Evolutionary conservation across 2,797 vertebrate species (phyloP), one percentile per base, ranked within the genome.

Genomic region (Phataginus tricuspis): DNA sequence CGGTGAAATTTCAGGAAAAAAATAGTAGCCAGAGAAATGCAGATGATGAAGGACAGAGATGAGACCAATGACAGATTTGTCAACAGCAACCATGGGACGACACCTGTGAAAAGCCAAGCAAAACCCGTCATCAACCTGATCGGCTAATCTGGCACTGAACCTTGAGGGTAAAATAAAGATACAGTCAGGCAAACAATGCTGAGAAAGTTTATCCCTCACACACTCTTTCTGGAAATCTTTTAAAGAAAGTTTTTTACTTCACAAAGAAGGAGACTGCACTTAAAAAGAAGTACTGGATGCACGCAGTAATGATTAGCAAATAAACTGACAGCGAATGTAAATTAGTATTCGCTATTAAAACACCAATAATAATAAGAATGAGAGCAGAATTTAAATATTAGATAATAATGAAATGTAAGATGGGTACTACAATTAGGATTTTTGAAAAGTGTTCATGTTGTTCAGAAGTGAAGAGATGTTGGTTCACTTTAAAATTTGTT

Each of bases 31-130:
- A 74, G 66, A 91, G 23, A 78, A 82, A 92, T 75, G 53, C 49
- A 91, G 29, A 55, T 59, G 94, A 49, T 55, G 79, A 86, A 90
- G 29, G 39, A 53, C 31, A 72, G 86, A 77, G 93, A 75, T 69
- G 74, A 82, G 45, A 61, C n/a, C 2, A 34, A 53, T 5, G 90
- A 59, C 29, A 90, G 49, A 49, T 39, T 74, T 93, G 34, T 63
- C 59, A 84, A 71, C 25, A 91, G 45, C 53, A 86, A 21, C 39
- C 78, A 74, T 71, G 69, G 19, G 31, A 69, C 23, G n/a, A 91
- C 0, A 15, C 13, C 29, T 74, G 15, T 1, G 42, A 91, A 80
- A 53, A 27, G 27, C 10, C 34, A 59, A 57, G 34, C 39, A 63
- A 77, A 79, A 89, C 59, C 63, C 66, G 37, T 39, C 9, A 53